These are phyloP conservation scores for Xylocampa areola DNA, from an alignment of 2,888 invertebrate genomes.

Conservation along the genomic window DNA sequence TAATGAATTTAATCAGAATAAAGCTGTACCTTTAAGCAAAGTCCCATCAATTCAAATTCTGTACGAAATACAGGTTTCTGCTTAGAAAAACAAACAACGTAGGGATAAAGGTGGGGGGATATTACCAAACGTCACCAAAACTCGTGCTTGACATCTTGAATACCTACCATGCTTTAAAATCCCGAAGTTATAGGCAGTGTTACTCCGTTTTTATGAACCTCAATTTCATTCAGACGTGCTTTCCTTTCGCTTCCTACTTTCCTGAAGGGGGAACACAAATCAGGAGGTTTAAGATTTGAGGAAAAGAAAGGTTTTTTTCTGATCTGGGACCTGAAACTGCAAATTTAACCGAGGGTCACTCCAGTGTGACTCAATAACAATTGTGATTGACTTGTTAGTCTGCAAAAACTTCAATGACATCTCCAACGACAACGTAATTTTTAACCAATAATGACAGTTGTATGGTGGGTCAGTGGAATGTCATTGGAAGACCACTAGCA, in stretches of 20 bases:
- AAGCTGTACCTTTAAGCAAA: constrained; percentile 25
- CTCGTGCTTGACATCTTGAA: constrained; percentile 61
- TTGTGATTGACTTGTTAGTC: too few species aligned
- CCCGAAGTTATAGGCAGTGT: constrained; percentile 45
- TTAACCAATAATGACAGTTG: too few species aligned
- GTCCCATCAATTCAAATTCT: constrained; percentile 47
- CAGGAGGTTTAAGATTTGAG: neutral
- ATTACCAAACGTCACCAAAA: constrained; percentile 49
- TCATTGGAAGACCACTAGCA: too few species aligned
- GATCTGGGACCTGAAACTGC: too few species aligned
- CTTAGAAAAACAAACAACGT: constrained; percentile 53
- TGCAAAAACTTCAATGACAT: too few species aligned
- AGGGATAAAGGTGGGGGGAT: constrained; percentile 50
- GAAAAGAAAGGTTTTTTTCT: too few species aligned
- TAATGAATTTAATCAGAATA: constrained; percentile 40
- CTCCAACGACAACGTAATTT: too few species aligned
- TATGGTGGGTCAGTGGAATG: too few species aligned
- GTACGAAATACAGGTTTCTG: constrained; percentile 29
- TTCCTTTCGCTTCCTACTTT: too few species aligned
- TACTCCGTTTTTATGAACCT: constrained; percentile 55
- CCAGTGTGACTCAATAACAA: too few species aligned
- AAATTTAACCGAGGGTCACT: too few species aligned
- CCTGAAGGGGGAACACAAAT: too few species aligned
- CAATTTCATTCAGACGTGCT: constrained; percentile 61
- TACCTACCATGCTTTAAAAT: constrained; percentile 58